Evolutionary conservation across 2,888 invertebrate species (phyloP).

Genomic region (Lathronympha strigana): DNA sequence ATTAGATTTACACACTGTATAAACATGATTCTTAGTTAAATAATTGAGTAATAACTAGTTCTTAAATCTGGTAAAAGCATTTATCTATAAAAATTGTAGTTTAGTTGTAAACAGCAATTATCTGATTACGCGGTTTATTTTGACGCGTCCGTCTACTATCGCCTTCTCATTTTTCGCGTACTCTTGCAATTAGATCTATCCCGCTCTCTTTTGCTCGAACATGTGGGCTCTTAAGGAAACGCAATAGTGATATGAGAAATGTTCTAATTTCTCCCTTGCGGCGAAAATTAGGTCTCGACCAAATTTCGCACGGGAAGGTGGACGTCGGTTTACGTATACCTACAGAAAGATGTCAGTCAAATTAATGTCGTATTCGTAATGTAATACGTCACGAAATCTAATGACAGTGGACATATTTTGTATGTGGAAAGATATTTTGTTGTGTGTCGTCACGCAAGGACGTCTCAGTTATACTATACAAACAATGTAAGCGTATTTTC

Average conservation of each 20-base stretch:
- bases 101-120: too few relatives aligned
- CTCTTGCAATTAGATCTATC: too few relatives aligned
- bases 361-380: neutral
- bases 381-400: neutral
- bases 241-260: neutral
- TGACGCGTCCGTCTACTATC: too few relatives aligned
- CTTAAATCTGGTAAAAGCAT: too few relatives aligned
- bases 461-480: neutral
- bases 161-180: too few relatives aligned
- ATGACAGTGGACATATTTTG: neutral
- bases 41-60: too few relatives aligned
- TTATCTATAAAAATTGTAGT: too few relatives aligned
- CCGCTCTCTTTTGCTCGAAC: too few relatives aligned
- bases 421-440: neutral
- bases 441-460: neutral
- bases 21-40: too few relatives aligned
- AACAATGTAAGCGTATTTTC: neutral
- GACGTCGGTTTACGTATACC: neutral
- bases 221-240: too few relatives aligned
- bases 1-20: too few relatives aligned
- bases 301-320: slow-evolving; percentile 9
- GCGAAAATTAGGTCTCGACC: slow-evolving; percentile 16
- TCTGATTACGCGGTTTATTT: too few relatives aligned
- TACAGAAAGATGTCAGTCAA: neutral
- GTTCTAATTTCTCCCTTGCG: neutral